A percentile compares a stretch with the other conserved stretches of the same genome.
Evolutionary conservation across 2,113 vertebrate genomes (phyloP).

Genomic region (Apteryx owenii): DNA sequence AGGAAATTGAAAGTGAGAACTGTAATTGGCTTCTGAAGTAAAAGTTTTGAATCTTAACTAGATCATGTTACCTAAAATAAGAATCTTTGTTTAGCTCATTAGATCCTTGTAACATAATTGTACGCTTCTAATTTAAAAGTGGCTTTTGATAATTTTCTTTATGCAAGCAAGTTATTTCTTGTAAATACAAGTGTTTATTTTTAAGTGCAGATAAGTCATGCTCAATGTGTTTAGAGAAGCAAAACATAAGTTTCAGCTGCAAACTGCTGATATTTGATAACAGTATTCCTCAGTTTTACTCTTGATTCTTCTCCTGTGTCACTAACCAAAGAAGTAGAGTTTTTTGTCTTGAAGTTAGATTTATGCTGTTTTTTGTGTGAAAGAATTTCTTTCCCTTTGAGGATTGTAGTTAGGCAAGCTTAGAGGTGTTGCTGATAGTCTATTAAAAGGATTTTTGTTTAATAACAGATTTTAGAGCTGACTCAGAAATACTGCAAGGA

Average conservation of each 20-base stretch:
- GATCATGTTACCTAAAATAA: not conserved
- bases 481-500: slow-evolving; percentile 80
- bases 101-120: not conserved
- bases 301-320: not conserved
- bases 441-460: not conserved
- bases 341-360: not conserved
- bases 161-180: not conserved
- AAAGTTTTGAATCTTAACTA: not conserved
- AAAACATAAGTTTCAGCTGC: not conserved
- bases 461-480: slow-evolving; percentile 72
- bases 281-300: not conserved
- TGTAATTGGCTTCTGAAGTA: not conserved
- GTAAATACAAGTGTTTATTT: not conserved
- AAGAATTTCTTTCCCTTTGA: not conserved
- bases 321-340: not conserved
- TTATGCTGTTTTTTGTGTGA: not conserved
- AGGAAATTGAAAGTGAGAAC: not conserved
- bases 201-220: not conserved
- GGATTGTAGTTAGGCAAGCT: not conserved
- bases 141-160: not conserved
- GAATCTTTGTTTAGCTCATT: not conserved
- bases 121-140: not conserved
- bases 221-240: not conserved
- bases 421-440: not conserved
- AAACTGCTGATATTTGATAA: not conserved